Percentiles rank a stretch among this genome's conserved stretches.
These are phyloP conservation scores for Myrmecobius fasciatus DNA, from an alignment of 2,113 vertebrate genomes.

Conservation along the genomic window DNA sequence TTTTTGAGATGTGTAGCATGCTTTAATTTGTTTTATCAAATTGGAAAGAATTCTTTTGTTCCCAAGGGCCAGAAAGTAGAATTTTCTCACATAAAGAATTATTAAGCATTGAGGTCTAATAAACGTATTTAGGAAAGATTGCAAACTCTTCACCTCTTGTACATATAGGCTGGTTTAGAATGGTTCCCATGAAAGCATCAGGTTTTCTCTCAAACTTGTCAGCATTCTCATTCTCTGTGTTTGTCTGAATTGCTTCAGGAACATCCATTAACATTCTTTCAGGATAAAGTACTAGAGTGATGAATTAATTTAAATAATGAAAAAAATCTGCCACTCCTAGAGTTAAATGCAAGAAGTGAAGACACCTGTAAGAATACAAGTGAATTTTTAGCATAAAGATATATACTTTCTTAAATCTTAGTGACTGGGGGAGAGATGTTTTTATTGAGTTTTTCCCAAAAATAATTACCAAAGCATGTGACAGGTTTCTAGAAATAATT, in stretches of 20 bases:
- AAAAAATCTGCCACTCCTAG: conserved; percentile 26
- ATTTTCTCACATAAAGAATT: neutral
- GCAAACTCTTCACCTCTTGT: neutral
- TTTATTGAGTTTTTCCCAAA: neutral
- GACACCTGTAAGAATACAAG: neutral
- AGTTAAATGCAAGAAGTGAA: conserved; percentile 9
- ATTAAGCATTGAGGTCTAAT: neutral
- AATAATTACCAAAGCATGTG: neutral
- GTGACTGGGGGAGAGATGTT: neutral
- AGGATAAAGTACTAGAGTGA: neutral
- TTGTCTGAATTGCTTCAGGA: neutral
- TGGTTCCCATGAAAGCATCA: neutral
- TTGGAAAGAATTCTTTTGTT: conserved; percentile 3
- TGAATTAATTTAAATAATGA: conserved; percentile 15
- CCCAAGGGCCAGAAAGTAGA: neutral
- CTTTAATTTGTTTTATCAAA: conserved; percentile 13
- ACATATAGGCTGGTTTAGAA: neutral
- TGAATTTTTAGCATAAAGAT: neutral
- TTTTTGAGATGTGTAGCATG: neutral
- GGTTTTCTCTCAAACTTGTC: neutral
- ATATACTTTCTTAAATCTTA: neutral
- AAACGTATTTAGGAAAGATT: neutral
- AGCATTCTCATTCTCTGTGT: neutral
- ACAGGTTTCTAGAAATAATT: neutral
- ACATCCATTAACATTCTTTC: neutral